These are phyloP conservation scores for Bombyx mandarina DNA, from an alignment of 1,140 invertebrate genomes.

Conservation along the genomic window DNA sequence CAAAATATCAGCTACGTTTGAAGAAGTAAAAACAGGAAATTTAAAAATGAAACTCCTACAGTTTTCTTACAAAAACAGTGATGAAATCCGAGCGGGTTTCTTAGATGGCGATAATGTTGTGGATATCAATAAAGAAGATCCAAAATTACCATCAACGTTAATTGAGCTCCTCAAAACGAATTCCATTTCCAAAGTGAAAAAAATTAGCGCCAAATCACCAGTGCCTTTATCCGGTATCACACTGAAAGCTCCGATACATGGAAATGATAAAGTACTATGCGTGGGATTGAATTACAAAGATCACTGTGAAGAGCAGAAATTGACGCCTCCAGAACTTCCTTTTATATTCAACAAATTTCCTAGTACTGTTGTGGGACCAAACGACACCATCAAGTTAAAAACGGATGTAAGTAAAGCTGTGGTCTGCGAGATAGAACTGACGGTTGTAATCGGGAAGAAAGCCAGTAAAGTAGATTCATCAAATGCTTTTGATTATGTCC, in stretches of 20 bases:
- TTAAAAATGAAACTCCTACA: slow-evolving; percentile 27
- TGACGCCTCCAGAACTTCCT: slow-evolving; percentile 72
- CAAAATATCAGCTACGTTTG: no score
- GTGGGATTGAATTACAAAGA: slow-evolving; percentile 76
- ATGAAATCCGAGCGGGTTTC: slow-evolving; percentile 15
- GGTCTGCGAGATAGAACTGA: slow-evolving; percentile 90
- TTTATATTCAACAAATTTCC: slow-evolving; percentile 78
- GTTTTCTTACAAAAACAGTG: slow-evolving; percentile 19
- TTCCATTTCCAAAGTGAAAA: slow-evolving; percentile 11
- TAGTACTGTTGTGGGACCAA: slow-evolving; percentile 81
- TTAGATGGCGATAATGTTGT: slow-evolving; percentile 18
- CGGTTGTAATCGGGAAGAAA: slow-evolving; percentile 85
- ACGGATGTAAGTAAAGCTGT: slow-evolving; percentile 51
- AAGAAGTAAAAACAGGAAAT: not conserved
- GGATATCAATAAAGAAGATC: slow-evolving; percentile 25
- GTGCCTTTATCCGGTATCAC: slow-evolving; percentile 32
- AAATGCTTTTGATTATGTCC: slow-evolving; percentile 82
- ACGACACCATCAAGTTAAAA: slow-evolving; percentile 72
- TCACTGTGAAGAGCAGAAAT: slow-evolving; percentile 75
- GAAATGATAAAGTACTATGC: slow-evolving; percentile 75
- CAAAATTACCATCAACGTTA: slow-evolving; percentile 18
- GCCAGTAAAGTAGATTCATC: slow-evolving; percentile 76
- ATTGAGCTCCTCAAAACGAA: slow-evolving; percentile 19
- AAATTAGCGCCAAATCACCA: slow-evolving; percentile 4
- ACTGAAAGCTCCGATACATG: slow-evolving; percentile 67